Evolutionary conservation across 2,113 vertebrate species (phyloP).

Genomic region (Sinocyclocheilus rhinocerous): DNA sequence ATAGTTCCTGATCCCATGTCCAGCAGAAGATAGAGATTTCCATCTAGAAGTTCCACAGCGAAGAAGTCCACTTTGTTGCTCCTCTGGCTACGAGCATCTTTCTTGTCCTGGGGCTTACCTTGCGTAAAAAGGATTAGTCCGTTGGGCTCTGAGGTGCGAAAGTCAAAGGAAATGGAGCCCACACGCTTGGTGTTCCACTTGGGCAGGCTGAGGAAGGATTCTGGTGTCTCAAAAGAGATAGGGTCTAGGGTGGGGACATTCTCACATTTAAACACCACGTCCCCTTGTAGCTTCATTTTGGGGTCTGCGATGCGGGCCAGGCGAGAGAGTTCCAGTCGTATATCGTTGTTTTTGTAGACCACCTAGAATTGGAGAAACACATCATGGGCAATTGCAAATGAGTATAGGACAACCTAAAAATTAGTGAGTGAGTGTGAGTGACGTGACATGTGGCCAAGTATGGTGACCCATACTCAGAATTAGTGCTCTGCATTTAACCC

Average conservation of each 20-base stretch:
- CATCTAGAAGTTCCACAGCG: conserved; percentile 93
- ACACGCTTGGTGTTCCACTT: conserved; percentile 98
- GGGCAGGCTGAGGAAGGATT: conserved; percentile 91
- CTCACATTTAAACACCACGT: conserved; percentile 94
- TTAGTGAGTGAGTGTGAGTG: no score
- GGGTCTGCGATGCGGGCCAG: conserved; percentile 93
- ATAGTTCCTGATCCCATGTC: conserved; percentile 98
- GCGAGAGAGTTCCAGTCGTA: conserved; percentile 94
- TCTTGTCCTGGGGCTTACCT: conserved; percentile 89
- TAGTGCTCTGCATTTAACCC: no score
- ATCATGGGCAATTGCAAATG: background rate
- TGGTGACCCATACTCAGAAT: no score
- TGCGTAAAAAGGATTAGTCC: conserved; percentile 97
- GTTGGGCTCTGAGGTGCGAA: conserved; percentile 93
- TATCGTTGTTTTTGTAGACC: conserved; percentile 98
- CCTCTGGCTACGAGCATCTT: conserved; percentile 87
- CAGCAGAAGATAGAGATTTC: conserved; percentile 91
- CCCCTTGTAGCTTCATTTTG: conserved; percentile 98
- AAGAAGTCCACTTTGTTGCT: conserved; percentile 98
- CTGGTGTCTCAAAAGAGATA: conserved; percentile 94
- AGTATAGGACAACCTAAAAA: background rate
- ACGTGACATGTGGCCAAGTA: no score
- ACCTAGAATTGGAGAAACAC: conserved; percentile 78
- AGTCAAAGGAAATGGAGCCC: conserved; percentile 97
- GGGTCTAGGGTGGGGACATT: conserved; percentile 95